Conservation (phyloP, 1,140 invertebrate genomes). For the Elysia chlorotica region DNA sequence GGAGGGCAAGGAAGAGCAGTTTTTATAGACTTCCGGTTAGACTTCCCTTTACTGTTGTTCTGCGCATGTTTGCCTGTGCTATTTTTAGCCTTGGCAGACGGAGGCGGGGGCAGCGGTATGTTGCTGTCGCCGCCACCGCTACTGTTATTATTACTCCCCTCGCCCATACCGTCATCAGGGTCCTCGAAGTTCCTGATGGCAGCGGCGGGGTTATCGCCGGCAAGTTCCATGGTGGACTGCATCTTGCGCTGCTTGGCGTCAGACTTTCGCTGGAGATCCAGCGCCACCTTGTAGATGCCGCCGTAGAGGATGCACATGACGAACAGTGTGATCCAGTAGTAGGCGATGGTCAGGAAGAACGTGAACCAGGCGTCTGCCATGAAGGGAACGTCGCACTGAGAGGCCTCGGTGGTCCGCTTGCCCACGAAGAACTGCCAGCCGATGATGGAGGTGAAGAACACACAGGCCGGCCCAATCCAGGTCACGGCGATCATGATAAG, state of each 20-base stretch:
- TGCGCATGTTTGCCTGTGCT: background rate
- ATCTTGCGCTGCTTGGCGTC: slow-evolving; percentile 72
- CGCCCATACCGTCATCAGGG: background rate
- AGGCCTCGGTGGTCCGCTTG: slow-evolving; percentile 70
- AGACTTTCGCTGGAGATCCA: slow-evolving; percentile 97
- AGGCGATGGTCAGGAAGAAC: slow-evolving; percentile 95
- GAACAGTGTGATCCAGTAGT: slow-evolving; percentile 90
- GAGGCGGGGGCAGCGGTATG: background rate
- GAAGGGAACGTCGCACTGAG: slow-evolving; percentile 96
- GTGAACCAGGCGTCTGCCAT: slow-evolving; percentile 97
- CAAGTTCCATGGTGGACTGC: slow-evolving; percentile 50
- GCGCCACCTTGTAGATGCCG: slow-evolving; percentile 97
- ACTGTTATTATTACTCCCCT: slow-evolving; percentile 20
- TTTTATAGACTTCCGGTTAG: slow-evolving; percentile 14
- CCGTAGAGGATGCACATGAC: slow-evolving; percentile 76
- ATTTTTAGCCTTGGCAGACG: slow-evolving; percentile 2
- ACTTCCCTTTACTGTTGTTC: background rate
- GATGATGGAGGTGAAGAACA: slow-evolving; percentile 99
- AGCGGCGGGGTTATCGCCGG: slow-evolving; percentile 12
- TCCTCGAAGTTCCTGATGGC: slow-evolving; percentile 8
- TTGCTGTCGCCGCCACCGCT: slow-evolving; percentile 15
- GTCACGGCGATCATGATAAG: slow-evolving; percentile 81
- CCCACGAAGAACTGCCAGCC: slow-evolving; percentile 99
- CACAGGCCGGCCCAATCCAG: slow-evolving; percentile 94
- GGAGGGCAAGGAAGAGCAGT: background rate